Percentiles rank a stretch among this genome's conserved stretches.
phyloP scores from a whole-genome alignment of 35 echinoderm and acorn worm genomes.

The Eucidaris tribuloides region DNA sequence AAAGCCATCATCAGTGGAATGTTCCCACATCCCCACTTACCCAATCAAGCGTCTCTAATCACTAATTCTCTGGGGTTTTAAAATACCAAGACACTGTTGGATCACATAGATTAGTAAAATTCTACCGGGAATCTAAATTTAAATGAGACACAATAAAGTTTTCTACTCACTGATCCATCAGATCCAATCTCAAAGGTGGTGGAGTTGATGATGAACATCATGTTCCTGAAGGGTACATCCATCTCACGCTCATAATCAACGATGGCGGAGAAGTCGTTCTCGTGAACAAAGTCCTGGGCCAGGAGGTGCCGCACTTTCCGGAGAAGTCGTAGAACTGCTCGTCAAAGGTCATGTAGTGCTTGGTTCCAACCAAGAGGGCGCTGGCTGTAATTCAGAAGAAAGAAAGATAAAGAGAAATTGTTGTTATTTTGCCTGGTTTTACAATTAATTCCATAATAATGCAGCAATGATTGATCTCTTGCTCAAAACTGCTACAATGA shows the following conservation, averaged over 20 bases:
- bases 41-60: too few relatives aligned
- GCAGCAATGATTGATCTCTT: too few relatives aligned
- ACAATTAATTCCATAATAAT: neutral
- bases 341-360: constrained; percentile 97
- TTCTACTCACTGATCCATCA: constrained; percentile 65
- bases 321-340: constrained; percentile 72
- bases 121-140: too few relatives aligned
- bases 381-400: constrained; percentile 31
- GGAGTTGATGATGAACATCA: constrained; percentile 57
- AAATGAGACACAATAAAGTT: too few relatives aligned
- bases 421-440: neutral
- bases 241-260: constrained; percentile 71
- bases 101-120: too few relatives aligned
- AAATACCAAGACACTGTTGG: too few relatives aligned
- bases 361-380: constrained; percentile 56
- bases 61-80: too few relatives aligned
- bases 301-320: constrained; percentile 77
- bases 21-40: too few relatives aligned
- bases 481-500: neutral
- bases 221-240: constrained; percentile 28
- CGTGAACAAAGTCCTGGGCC: constrained; percentile 83
- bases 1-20: too few relatives aligned
- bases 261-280: constrained; percentile 66
- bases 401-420: neutral
- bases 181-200: constrained; percentile 40